Evolutionary conservation across 2,888 invertebrate genomes (phyloP), one percentile per base, ranked within the genome.

Genomic region (Vannuccia rotundouncinata): DNA sequence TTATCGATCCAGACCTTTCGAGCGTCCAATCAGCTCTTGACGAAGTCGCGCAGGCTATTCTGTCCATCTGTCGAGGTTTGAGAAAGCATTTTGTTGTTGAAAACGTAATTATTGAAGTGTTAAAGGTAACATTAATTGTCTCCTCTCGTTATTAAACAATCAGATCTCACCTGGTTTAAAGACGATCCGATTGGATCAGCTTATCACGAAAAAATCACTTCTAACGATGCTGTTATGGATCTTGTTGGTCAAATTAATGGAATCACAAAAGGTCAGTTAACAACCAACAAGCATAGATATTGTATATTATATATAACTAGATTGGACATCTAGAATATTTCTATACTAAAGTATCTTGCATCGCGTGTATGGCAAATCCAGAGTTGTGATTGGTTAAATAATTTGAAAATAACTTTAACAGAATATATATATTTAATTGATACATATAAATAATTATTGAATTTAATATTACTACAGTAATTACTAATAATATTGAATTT

Each of bases 1-100:
- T 84, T 30, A 85, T 87, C 59, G 85, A 87, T 31, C 88, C 88
- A 5, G 83, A 85, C 1, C 82, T 87, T 80, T 84, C 85, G 77
- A 81, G 84, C n/a, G 85, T 87, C 13, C 86, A 87, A 82, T 84
- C 83, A 45, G 84, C 85, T 79, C 29, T 79, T 74, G 79, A 79
- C 25, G 73, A 79, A 17, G 27, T 79, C 17, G 31, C 29, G 22
- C 29, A 31, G 27, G 74, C 27, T 79, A 79, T 60, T 22, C 66
- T 66, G 2, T 5, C 5, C 5, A 31, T 79, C 22, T 27, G 29
- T 29, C 28, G 29, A 22, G 31, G 31, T 28, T 28, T 2, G 2
- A 27, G 10, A 73, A 27, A 73, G 73, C 22, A 73, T n/a, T 73
- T 73, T 73, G 73, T 73, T n/a, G 2, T 73, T 27, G 13, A n/a